Percentiles rank a stretch among this genome's conserved stretches.
phyloP scores from a whole-genome alignment of 1,140 invertebrate species.

The Cyclina sinensis region DNA sequence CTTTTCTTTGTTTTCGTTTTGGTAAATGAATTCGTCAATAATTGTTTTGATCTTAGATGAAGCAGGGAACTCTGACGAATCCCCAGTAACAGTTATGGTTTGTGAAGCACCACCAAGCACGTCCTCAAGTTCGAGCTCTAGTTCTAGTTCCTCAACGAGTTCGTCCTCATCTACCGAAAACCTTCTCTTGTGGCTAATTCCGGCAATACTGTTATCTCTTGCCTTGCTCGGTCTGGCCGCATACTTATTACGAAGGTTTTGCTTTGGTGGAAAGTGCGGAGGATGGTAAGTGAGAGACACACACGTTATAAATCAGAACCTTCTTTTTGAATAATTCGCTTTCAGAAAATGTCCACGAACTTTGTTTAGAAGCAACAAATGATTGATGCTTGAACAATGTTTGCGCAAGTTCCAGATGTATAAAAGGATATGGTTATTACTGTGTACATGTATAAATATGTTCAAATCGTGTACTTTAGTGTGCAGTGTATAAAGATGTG shows the following conservation, averaged over 20 bases:
- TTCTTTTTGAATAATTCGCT: background rate
- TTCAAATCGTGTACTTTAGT: no score
- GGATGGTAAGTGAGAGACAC: background rate
- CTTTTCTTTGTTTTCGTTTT: no score
- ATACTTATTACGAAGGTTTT: constrained; percentile 30
- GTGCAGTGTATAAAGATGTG: no score
- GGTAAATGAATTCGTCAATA: no score
- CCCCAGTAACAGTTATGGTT: constrained; percentile 23
- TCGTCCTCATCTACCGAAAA: background rate
- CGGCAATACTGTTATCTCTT: constrained; percentile 1
- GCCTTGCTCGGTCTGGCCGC: constrained; percentile 5
- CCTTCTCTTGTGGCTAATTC: constrained; percentile 53
- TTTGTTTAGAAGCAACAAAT: background rate
- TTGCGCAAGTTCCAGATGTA: no score
- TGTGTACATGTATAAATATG: no score
- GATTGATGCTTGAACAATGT: background rate
- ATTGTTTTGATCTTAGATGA: constrained; percentile 40
- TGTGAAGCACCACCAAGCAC: constrained; percentile 22
- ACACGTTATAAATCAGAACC: background rate
- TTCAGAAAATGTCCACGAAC: background rate
- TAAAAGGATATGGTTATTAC: no score
- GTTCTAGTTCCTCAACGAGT: background rate
- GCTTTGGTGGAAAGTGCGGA: background rate
- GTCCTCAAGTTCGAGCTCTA: background rate
- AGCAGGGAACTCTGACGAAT: constrained; percentile 40